phyloP scores from a whole-genome alignment of 1,140 invertebrate genomes.

The Anastatus disparis region DNA sequence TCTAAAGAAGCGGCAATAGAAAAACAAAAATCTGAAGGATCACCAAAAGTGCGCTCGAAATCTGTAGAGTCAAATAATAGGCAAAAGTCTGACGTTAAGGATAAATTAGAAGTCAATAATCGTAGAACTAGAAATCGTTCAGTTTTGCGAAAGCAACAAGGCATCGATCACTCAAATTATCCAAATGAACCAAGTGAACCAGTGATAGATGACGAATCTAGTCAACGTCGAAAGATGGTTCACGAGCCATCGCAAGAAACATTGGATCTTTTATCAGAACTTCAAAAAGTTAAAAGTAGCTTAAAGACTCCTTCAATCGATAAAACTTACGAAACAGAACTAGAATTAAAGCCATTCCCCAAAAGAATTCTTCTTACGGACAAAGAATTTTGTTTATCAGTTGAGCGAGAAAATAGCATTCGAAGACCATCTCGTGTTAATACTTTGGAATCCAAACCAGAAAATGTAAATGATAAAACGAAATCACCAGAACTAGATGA shows the following conservation, averaged over 20 bases:
- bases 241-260: slow-evolving; percentile 64
- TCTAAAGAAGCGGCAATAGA: background rate
- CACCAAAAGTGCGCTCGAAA: background rate
- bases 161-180: slow-evolving; percentile 56
- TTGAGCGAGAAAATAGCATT: slow-evolving; percentile 62
- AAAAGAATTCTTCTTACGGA: slow-evolving; percentile 62
- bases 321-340: slow-evolving; percentile 37
- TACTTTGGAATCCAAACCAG: background rate
- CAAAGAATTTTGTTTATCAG: slow-evolving; percentile 62
- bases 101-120: slow-evolving; percentile 27
- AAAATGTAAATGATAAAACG: background rate
- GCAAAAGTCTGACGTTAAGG: slow-evolving; percentile 27
- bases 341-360: slow-evolving; percentile 47
- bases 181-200: slow-evolving; percentile 41
- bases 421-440: slow-evolving; percentile 37
- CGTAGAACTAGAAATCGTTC: slow-evolving; percentile 46
- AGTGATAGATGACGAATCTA: slow-evolving; percentile 31
- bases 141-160: slow-evolving; percentile 58
- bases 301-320: slow-evolving; percentile 58
- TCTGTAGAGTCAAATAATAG: slow-evolving; percentile 13
- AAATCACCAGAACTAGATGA: background rate
- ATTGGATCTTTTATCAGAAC: slow-evolving; percentile 59
- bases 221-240: slow-evolving; percentile 44
- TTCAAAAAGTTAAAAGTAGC: slow-evolving; percentile 60
- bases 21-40: background rate